Conservation (phyloP, 1,140 invertebrate genomes). For the Habropoda laboriosa region DNA sequence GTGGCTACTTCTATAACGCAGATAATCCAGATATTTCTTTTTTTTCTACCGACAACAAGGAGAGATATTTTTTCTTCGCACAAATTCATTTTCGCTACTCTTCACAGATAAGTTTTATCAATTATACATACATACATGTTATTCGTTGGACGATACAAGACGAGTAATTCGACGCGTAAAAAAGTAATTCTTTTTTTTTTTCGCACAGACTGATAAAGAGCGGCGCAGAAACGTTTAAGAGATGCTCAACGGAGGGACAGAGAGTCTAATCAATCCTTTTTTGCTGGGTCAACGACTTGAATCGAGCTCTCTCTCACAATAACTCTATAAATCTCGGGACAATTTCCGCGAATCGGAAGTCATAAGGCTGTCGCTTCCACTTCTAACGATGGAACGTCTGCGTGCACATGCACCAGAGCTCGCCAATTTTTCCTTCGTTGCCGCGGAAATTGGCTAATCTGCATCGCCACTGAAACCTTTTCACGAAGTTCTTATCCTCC, state of each 20-base stretch:
- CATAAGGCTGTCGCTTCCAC: conserved; percentile 20
- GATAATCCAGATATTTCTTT: not conserved
- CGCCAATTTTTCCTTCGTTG: not conserved
- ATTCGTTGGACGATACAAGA: no score
- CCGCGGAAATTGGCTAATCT: conserved; percentile 20
- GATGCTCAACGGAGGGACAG: no score
- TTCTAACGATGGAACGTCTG: not conserved
- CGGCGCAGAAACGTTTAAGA: no score
- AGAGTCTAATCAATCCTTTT: conserved; percentile 34
- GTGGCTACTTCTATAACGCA: not conserved
- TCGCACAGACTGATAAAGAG: no score
- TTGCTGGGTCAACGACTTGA: conserved; percentile 31
- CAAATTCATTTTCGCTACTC: no score
- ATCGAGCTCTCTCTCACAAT: conserved; percentile 4
- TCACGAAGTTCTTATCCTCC: not conserved
- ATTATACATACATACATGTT: no score
- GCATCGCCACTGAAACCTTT: not conserved
- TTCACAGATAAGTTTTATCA: no score
- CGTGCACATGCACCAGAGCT: no score
- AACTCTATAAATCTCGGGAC: conserved; percentile 35
- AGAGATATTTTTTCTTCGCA: not conserved
- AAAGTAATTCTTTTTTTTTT: no score
- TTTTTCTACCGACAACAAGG: no score
- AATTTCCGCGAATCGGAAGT: conserved; percentile 42
- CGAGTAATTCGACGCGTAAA: no score